Conservation (phyloP, 2,888 invertebrate genomes). For the Orchesellides sinensis region DNA sequence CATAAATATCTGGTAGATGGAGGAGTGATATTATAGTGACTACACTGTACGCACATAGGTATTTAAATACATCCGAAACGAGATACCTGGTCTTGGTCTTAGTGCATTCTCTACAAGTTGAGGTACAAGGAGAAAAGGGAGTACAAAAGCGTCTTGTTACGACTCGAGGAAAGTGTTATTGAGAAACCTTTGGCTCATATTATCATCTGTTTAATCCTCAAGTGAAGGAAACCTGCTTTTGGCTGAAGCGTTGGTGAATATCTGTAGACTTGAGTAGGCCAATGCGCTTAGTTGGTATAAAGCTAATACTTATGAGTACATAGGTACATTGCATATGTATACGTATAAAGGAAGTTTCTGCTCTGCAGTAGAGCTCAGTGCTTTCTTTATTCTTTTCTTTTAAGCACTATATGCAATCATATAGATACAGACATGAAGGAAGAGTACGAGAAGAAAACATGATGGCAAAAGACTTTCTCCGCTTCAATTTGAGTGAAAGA, state of each 20-base stretch:
- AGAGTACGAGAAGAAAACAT: neutral
- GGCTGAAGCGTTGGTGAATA: neutral
- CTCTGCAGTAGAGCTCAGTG: too few species aligned
- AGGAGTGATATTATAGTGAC: too few species aligned
- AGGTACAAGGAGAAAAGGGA: neutral
- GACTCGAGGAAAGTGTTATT: slow-evolving; percentile 25
- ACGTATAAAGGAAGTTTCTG: too few species aligned
- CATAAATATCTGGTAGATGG: too few species aligned
- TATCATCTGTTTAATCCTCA: slow-evolving; percentile 59
- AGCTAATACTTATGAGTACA: too few species aligned
- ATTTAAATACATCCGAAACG: neutral
- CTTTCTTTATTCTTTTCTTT: slow-evolving; percentile 5
- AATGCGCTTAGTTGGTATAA: too few species aligned
- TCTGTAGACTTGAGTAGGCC: neutral
- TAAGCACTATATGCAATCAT: slow-evolving; percentile 7
- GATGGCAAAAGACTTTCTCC: slow-evolving; percentile 29
- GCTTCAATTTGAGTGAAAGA: slow-evolving; percentile 54
- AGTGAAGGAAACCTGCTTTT: slow-evolving; percentile 27
- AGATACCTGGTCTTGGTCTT: neutral
- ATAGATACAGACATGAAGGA: neutral
- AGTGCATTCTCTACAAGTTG: neutral
- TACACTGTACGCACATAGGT: too few species aligned
- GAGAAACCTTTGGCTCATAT: slow-evolving; percentile 51
- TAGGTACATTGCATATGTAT: too few species aligned
- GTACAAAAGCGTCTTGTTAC: neutral